Evolutionary conservation across 1,140 invertebrate genomes (phyloP).

Genomic region (Eupristina koningsbergeri): DNA sequence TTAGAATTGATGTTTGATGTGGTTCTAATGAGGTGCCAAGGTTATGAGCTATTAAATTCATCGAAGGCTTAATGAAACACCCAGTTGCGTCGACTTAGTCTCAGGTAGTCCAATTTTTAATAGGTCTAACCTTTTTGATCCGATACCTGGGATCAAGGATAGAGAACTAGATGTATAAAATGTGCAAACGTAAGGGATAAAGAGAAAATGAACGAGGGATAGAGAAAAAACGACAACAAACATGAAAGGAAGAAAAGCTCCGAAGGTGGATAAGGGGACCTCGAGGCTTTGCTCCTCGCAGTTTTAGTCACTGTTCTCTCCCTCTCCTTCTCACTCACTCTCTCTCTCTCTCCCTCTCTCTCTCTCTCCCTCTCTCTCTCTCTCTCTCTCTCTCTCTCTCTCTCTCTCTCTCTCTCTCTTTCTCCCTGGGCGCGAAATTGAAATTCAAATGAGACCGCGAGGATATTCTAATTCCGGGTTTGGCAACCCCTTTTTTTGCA

Average conservation of each 20-base stretch:
- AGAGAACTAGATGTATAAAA: background rate
- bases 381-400: slow-evolving; percentile 31
- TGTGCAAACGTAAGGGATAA: background rate
- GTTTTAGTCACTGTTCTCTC: background rate
- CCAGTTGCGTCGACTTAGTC: slow-evolving; percentile 41
- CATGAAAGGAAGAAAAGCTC: slow-evolving; percentile 27
- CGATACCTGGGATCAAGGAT: slow-evolving; percentile 56
- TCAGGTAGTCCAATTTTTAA: slow-evolving; percentile 70
- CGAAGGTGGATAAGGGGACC: slow-evolving; percentile 34
- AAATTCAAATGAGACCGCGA: slow-evolving; percentile 75
- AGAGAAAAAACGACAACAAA: slow-evolving; percentile 36
- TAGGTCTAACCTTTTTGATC: slow-evolving; percentile 61
- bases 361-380: background rate
- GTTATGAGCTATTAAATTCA: slow-evolving; percentile 32
- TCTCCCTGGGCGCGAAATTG: slow-evolving; percentile 58
- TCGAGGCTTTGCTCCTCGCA: slow-evolving; percentile 20
- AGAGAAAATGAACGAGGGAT: background rate
- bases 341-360: slow-evolving; percentile 37
- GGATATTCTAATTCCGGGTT: slow-evolving; percentile 73
- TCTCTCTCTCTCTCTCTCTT: background rate
- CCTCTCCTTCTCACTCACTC: too few species aligned
- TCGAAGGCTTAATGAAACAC: slow-evolving; percentile 28
- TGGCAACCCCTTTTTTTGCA: slow-evolving; percentile 71
- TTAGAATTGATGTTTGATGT: slow-evolving; percentile 63
- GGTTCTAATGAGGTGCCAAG: slow-evolving; percentile 67